Percentiles rank a stretch among this genome's conserved stretches.
Evolutionary conservation across 2,113 vertebrate species (phyloP).

Genomic region (Gymnogyps californianus): DNA sequence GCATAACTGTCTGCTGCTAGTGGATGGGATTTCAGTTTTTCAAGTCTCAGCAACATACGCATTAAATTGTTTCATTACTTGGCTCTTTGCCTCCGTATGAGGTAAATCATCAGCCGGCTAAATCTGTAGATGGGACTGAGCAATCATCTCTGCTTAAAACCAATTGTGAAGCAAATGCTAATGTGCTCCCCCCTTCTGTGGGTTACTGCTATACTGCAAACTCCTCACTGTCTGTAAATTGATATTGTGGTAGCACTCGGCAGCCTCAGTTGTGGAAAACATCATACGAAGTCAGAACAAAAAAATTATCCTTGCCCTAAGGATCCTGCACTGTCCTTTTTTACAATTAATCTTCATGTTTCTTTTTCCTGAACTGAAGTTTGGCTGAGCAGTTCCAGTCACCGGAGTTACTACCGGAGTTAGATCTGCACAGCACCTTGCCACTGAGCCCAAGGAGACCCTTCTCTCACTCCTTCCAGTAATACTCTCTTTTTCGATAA

Average conservation of each 20-base stretch:
- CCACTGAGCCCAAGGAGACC: background rate
- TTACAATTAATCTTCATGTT: background rate
- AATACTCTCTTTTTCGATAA: background rate
- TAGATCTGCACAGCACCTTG: background rate
- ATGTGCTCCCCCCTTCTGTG: background rate
- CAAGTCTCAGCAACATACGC: background rate
- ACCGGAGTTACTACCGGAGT: background rate
- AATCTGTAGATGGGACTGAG: background rate
- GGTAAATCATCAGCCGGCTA: background rate
- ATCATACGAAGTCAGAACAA: background rate
- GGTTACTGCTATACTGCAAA: background rate
- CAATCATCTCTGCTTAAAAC: background rate
- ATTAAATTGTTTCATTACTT: background rate
- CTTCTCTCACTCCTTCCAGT: background rate
- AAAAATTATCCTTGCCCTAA: background rate
- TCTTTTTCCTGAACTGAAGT: background rate
- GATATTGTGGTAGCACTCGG: background rate
- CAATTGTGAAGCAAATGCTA: background rate
- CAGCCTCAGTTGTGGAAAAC: background rate
- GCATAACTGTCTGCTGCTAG: background rate
- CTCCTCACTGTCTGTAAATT: background rate
- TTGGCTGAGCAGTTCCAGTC: background rate
- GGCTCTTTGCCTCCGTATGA: background rate
- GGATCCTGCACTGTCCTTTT: background rate
- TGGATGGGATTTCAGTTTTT: background rate